These are phyloP conservation scores for Chionoecetes opilio DNA, from an alignment of 1,140 invertebrate species.

Conservation along the genomic window DNA sequence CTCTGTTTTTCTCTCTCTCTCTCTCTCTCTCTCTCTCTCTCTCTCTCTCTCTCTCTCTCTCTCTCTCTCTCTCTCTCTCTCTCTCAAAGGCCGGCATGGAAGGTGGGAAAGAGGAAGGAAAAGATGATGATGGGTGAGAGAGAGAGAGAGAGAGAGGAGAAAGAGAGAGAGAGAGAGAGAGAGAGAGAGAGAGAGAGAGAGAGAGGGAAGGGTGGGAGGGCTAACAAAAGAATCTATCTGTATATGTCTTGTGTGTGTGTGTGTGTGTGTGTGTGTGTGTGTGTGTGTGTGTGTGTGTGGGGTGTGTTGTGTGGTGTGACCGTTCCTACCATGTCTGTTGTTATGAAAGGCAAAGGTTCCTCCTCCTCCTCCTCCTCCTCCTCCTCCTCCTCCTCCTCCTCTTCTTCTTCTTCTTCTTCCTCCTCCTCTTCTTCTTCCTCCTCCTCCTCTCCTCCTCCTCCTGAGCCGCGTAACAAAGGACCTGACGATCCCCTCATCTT, in stretches of 20 bases:
- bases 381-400: too few relatives aligned
- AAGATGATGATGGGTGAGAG: neutral
- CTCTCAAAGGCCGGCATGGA: neutral
- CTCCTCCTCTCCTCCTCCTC: neutral
- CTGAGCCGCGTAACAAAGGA: neutral
- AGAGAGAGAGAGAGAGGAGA: conserved; percentile 27
- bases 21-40: too few relatives aligned
- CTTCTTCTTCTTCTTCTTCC: neutral
- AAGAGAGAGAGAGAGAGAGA: conserved; percentile 18
- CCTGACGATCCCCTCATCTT: neutral
- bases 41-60: too few relatives aligned
- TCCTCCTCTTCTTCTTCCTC: neutral
- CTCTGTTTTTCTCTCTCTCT: too few relatives aligned
- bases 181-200: neutral
- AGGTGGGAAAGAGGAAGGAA: too few relatives aligned
- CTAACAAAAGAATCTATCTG: conserved; percentile 11
- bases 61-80: too few relatives aligned
- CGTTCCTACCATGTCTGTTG: neutral
- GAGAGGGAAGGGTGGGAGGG: neutral
- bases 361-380: too few relatives aligned
- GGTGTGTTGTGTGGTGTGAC: conserved; percentile 50
- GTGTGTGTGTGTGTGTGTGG: conserved; percentile 52
- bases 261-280: conserved; percentile 57
- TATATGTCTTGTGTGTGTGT: conserved; percentile 27
- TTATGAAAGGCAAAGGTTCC: neutral